A percentile compares a stretch with the other conserved stretches of the same genome.
phyloP scores from a whole-genome alignment of 2,113 vertebrate species.

The Malurus melanocephalus region DNA sequence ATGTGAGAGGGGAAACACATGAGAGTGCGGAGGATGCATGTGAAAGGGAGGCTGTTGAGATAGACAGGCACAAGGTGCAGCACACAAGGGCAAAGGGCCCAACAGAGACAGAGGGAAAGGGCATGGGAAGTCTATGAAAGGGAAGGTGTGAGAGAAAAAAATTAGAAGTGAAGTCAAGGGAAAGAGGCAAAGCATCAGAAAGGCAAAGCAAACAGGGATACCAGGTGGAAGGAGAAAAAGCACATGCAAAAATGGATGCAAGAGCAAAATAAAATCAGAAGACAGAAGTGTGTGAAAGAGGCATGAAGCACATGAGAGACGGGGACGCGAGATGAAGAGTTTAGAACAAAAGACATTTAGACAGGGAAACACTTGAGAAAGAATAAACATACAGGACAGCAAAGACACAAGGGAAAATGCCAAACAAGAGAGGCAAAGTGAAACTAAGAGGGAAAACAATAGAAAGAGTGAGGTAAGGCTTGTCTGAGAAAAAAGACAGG shows the following conservation, averaged over 20 bases:
- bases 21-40: neutral
- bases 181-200: neutral
- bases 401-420: neutral
- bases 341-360: neutral
- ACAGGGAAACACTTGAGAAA: neutral
- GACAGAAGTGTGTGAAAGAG: neutral
- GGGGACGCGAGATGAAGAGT: rapidly evolving
- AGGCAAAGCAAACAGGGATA: neutral
- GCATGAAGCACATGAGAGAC: neutral
- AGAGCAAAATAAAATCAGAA: neutral
- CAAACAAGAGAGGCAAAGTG: neutral
- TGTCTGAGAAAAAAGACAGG: neutral
- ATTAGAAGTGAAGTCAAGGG: neutral
- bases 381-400: neutral
- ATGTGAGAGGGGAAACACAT: neutral
- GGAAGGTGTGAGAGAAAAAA: neutral
- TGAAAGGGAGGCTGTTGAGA: neutral
- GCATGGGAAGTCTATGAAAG: neutral
- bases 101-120: neutral
- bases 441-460: neutral
- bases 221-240: neutral
- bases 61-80: neutral
- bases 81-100: neutral
- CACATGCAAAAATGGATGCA: neutral
- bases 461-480: neutral